phyloP scores from a whole-genome alignment of 92 coral and sea anemone species.

The Parazoanthus atlanticus region DNA sequence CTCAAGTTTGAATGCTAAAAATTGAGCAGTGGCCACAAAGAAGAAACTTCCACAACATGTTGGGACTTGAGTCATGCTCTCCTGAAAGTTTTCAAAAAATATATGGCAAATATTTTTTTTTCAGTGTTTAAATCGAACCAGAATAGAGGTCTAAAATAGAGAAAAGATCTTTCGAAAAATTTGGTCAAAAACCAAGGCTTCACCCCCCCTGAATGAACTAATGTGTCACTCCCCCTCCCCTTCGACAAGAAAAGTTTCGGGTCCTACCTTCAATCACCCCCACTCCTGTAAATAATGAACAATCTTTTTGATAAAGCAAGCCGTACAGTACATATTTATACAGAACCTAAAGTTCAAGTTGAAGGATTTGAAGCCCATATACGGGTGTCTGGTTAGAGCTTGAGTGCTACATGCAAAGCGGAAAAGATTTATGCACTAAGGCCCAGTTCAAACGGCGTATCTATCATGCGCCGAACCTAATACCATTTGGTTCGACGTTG shows the following conservation, averaged over 20 bases:
- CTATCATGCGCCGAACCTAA: too few relatives aligned
- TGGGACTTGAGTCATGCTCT: slow-evolving; percentile 1
- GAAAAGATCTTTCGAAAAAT: slow-evolving; percentile 11
- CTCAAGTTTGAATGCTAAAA: slow-evolving; percentile 19
- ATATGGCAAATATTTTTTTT: slow-evolving; percentile 8
- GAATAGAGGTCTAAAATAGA: too few relatives aligned
- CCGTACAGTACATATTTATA: slow-evolving; percentile 5
- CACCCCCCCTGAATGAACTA: background rate
- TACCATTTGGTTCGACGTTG: too few relatives aligned
- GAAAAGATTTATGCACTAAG: slow-evolving; percentile 9
- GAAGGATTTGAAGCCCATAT: slow-evolving; percentile 5
- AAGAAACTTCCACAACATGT: slow-evolving; percentile 10
- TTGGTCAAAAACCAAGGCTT: slow-evolving; percentile 5
- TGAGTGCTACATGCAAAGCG: slow-evolving; percentile 2
- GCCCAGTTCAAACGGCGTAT: too few relatives aligned
- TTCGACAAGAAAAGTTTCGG: slow-evolving; percentile 1
- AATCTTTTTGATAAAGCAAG: slow-evolving; percentile 4
- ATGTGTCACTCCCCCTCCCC: slow-evolving; percentile 20
- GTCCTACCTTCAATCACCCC: slow-evolving; percentile 3
- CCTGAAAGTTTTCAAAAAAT: slow-evolving; percentile 14
- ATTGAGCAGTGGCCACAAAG: slow-evolving; percentile 20
- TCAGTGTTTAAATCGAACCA: slow-evolving; percentile 14
- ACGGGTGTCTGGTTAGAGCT: slow-evolving; percentile 21
- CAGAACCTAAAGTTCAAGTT: slow-evolving; percentile 14
- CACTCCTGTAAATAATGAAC: slow-evolving; percentile 21